A percentile compares a stretch with the other conserved stretches of the same genome.
phyloP scores from a whole-genome alignment of 2,113 vertebrate species.

The Romanogobio albipinnatus region DNA sequence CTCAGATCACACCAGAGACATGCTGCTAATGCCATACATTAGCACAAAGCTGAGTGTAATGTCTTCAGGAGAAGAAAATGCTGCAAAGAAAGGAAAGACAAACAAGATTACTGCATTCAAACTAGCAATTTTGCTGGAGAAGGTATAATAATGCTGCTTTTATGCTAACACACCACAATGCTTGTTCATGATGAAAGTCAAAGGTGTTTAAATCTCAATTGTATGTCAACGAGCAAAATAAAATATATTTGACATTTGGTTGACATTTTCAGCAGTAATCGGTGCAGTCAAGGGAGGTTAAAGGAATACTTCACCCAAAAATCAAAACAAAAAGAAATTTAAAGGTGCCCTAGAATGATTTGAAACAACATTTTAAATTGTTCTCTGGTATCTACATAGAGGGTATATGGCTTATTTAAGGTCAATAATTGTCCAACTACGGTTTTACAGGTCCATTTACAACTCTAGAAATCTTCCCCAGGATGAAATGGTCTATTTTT shows the following conservation, averaged over 20 bases:
- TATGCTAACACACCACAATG: not conserved
- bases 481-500: no score
- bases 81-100: not conserved
- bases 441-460: no score
- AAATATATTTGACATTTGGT: slow-evolving; percentile 15
- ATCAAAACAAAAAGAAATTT: no score
- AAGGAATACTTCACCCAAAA: not conserved
- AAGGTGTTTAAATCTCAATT: not conserved
- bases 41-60: slow-evolving; percentile 14
- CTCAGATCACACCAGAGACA: not conserved
- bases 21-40: slow-evolving; percentile 16
- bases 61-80: slow-evolving; percentile 3
- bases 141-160: slow-evolving; percentile 8
- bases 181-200: slow-evolving; percentile 10
- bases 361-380: no score
- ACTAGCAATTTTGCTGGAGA: slow-evolving; percentile 2
- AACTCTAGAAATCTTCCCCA: no score
- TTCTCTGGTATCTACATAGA: no score
- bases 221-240: not conserved
- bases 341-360: no score
- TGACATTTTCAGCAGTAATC: slow-evolving; percentile 13
- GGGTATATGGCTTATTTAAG: no score
- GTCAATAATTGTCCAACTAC: no score
- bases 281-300: not conserved
- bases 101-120: slow-evolving; percentile 10